Evolutionary conservation across 2,888 invertebrate genomes (phyloP), one percentile per base, ranked within the genome.

Genomic region (Furcula furcula): DNA sequence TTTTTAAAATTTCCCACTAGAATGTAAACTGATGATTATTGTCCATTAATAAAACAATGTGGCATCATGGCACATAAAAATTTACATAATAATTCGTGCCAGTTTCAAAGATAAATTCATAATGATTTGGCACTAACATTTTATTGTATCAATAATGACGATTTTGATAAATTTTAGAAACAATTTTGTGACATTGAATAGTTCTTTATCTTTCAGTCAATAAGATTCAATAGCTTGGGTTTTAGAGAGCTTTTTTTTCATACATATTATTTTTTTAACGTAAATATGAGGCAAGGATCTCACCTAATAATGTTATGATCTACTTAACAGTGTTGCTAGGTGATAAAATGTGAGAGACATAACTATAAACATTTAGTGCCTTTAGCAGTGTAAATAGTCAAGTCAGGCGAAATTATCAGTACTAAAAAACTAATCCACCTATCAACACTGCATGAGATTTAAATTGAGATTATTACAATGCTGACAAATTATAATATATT

Each of bases 51-150:
- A 49, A 44, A 43, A 43, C 23, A n/a, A n/a, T n/a, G n/a, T n/a
- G 23, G 7, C 2, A 12, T 12, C 12, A 23, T 54, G 53, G 53
- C 53, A 54, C 53, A 36, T 29, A 29, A 10, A 31, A 36, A 38
- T 33, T 40, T 31, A 18, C 31, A 36, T 23, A 31, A 44, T 44
- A 39, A 20, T 31, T 40, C 9, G 34, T 34, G 40, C 40, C 40
- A 21, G 23, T 34, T 32, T 31, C 23, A 34, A 39, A 32, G 29
- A 42, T 35, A 20, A 55, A 46, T 53, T 44, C 45, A 54, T 54
- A 14, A 27, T 39, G 26, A 46, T 56, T 56, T 61, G 61, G 61
- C 61, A 61, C 61, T 44, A 10, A 18, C 12, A 12, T 12, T 20
- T 31, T 14, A n/a, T n/a, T n/a, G n/a, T n/a, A n/a, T n/a, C n/a